Evolutionary conservation across 2,888 invertebrate species (phyloP), one percentile per base, ranked within the genome.

Genomic region (Pachycephus smyrnensis): DNA sequence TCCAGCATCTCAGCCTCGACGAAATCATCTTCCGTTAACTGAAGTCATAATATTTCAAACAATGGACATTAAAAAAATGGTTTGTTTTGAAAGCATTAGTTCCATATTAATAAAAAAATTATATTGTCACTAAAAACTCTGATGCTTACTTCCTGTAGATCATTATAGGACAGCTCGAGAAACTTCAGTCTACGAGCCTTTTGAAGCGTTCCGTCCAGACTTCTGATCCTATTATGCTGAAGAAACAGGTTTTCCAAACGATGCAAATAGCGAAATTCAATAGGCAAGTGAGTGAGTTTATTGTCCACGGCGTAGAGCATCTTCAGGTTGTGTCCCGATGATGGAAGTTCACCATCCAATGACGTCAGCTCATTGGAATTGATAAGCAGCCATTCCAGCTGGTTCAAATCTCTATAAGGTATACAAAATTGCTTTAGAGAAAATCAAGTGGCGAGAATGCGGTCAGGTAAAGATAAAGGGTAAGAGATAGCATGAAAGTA

Each of bases 21-120:
- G 86, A 97, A 97, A 87, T 97, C 97, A 84, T 96, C 95, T 87
- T 94, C 94, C 31, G 95, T 94, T 80, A 96, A 89, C 96, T 96
- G 90, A 12, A 12, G 31, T 6, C 31, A 71, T 32, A 32, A 32
- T 30, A 15, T 30, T 23, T 71, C 31, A 71, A 32, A 55, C 40
- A 55, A 55, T 9, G 1, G 9, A 1, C 23, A 55, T 55, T 55
- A 55, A 15, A 55, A 15, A 55, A 55, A 55, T 55, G 6, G 6
- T 55, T 15, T 55, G 6, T 23, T 23, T 55, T 55, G 23, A 23
- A 55, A 23, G 23, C 23, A 23, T 35, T 4, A 35, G 9, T 35
- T 35, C 35, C 9, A 35, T 55, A 55, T 23, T 23, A 75, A 30
- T 23, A 15, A n/a, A 23, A 23, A 11, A 55, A 36, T 23, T 74